Evolutionary conservation across 2,888 invertebrate species (phyloP).

Genomic region (Barypeithes pellucidus): DNA sequence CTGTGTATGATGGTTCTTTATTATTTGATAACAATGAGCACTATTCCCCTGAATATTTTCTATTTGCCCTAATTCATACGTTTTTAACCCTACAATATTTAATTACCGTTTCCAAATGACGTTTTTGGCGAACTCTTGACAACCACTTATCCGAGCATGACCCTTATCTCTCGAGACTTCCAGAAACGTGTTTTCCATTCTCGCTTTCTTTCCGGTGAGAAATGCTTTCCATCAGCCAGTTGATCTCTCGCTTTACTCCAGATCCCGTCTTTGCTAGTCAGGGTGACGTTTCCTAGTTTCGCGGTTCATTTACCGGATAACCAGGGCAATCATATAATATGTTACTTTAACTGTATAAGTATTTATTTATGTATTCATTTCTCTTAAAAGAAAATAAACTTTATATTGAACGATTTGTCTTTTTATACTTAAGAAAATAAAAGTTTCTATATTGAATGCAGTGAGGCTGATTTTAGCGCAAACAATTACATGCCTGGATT

Average conservation of each 20-base stretch:
- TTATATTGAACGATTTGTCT: too few species aligned
- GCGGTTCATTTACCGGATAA: slow-evolving; percentile 30
- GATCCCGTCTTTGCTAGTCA: slow-evolving; percentile 20
- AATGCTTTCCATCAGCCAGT: slow-evolving; percentile 30
- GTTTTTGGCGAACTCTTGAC: slow-evolving; percentile 37
- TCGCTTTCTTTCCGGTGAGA: slow-evolving; percentile 32
- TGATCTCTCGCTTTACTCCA: slow-evolving; percentile 28
- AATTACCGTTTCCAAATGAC: slow-evolving; percentile 30
- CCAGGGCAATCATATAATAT: slow-evolving; percentile 5
- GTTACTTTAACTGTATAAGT: slow-evolving; percentile 2
- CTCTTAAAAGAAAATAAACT: too few species aligned
- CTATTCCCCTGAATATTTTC: neutral
- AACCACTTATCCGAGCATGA: slow-evolving; percentile 39
- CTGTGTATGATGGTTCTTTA: too few species aligned
- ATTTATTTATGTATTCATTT: too few species aligned
- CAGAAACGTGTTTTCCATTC: slow-evolving; percentile 27
- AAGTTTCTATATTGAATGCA: too few species aligned
- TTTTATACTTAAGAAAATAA: too few species aligned
- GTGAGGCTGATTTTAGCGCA: too few species aligned
- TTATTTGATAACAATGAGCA: neutral
- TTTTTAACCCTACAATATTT: slow-evolving; percentile 29
- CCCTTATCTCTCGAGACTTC: slow-evolving; percentile 33
- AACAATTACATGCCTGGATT: too few species aligned
- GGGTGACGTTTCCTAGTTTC: slow-evolving; percentile 33
- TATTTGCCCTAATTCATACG: neutral